Conservation (phyloP, 92 coral and sea anemone species). For the Plumapathes pennacea region DNA sequence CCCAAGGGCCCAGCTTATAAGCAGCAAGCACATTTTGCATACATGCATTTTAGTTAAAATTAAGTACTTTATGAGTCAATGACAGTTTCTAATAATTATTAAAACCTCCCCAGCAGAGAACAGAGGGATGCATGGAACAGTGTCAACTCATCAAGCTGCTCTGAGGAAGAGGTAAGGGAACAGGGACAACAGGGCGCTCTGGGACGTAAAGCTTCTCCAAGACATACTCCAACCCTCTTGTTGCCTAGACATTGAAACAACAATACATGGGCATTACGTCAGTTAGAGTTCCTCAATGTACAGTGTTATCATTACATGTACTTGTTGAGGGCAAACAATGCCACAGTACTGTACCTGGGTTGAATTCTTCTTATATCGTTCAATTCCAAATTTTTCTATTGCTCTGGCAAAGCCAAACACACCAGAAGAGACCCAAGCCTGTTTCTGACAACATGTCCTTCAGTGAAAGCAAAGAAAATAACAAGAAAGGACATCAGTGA, state of each 20-base stretch:
- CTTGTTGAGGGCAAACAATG: background rate
- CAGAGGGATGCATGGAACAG: no score
- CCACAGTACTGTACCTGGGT: constrained; percentile 54
- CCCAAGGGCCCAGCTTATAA: no score
- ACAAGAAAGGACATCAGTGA: background rate
- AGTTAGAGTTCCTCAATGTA: background rate
- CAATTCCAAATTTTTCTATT: constrained; percentile 89
- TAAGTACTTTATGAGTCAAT: no score
- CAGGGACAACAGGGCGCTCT: constrained; percentile 47
- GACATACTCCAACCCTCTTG: constrained; percentile 70
- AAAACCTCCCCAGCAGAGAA: no score
- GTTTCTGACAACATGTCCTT: constrained; percentile 81
- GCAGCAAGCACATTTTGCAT: no score
- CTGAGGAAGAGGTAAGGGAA: constrained; percentile 56
- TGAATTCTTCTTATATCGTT: constrained; percentile 88
- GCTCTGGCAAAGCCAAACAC: constrained; percentile 95
- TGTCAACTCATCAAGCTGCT: constrained; percentile 4
- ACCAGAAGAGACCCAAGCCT: constrained; percentile 78
- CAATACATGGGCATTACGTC: background rate
- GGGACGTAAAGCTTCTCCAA: constrained; percentile 78
- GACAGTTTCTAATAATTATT: no score
- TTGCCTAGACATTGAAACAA: constrained; percentile 46
- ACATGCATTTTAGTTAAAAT: no score
- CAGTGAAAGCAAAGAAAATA: background rate
- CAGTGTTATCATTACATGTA: background rate